These are phyloP conservation scores for Sceloporus tristichus DNA, from an alignment of 2,113 vertebrate species.

Conservation along the genomic window DNA sequence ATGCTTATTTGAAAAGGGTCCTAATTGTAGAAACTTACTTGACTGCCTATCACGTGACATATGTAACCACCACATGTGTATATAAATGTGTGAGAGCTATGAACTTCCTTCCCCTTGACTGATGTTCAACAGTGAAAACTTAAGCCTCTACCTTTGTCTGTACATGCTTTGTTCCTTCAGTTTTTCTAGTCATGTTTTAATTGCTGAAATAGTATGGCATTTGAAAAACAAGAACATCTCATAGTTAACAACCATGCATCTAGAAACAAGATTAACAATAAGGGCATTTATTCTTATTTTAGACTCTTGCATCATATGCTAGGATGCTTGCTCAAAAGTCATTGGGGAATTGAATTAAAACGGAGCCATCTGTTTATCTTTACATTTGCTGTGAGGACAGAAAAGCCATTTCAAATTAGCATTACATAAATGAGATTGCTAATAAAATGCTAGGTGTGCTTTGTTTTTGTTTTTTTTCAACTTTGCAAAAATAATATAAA, in stretches of 20 bases:
- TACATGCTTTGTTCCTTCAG: conserved; percentile 17
- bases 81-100: neutral
- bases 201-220: conserved; percentile 35
- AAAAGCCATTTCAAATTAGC: conserved; percentile 42
- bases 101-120: neutral
- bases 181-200: conserved; percentile 6
- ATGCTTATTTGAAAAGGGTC: neutral
- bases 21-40: neutral
- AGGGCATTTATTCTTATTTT: conserved; percentile 45
- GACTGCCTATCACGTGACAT: neutral
- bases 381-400: conserved; percentile 39
- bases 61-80: neutral
- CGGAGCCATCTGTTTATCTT: conserved; percentile 67
- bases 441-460: conserved; percentile 40
- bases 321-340: conserved; percentile 48
- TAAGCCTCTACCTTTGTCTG: neutral
- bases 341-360: conserved; percentile 68
- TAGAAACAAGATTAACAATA: conserved; percentile 19
- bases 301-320: conserved; percentile 37
- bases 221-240: conserved; percentile 3
- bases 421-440: conserved; percentile 54
- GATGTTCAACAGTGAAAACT: neutral
- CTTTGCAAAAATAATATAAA: conserved; percentile 6
- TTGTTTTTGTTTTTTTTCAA: conserved; percentile 1
- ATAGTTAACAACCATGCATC: conserved; percentile 19